These are phyloP conservation scores for Eristalinus aeneus DNA, from an alignment of 2,888 invertebrate genomes.

Conservation along the genomic window DNA sequence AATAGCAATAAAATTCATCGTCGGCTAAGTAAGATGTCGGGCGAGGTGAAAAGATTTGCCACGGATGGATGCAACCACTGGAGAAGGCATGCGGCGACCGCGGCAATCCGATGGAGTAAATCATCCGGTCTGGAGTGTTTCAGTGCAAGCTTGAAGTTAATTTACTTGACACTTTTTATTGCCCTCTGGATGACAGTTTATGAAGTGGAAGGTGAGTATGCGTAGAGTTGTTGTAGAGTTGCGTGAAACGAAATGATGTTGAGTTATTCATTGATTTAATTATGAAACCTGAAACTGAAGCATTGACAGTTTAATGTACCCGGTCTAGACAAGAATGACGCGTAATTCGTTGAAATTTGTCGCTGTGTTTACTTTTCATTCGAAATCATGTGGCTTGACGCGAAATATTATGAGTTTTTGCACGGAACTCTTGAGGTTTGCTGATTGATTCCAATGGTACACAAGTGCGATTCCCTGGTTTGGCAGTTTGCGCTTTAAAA, in stretches of 20 bases:
- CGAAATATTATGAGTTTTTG: neutral
- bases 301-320: neutral
- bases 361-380: neutral
- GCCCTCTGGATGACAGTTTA: conserved; percentile 76
- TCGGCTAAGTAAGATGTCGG: conserved; percentile 50
- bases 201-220: conserved; percentile 77
- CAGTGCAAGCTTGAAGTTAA: conserved; percentile 72
- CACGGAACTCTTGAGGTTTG: neutral
- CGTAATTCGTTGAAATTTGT: neutral
- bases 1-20: conserved; percentile 60
- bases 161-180: conserved; percentile 78
- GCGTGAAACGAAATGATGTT: conserved; percentile 8
- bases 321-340: neutral
- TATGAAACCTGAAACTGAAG: conserved; percentile 8
- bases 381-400: neutral
- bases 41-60: conserved; percentile 45
- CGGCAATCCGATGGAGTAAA: conserved; percentile 32
- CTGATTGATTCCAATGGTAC: neutral
- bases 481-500: neutral
- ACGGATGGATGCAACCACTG: neutral
- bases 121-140: conserved; percentile 44
- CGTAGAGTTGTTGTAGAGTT: neutral
- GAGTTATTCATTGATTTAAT: conserved; percentile 60
- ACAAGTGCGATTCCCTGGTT: no score
- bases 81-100: conserved; percentile 30